Conservation (phyloP, 2,888 invertebrate species). For the Acheta domesticus region DNA sequence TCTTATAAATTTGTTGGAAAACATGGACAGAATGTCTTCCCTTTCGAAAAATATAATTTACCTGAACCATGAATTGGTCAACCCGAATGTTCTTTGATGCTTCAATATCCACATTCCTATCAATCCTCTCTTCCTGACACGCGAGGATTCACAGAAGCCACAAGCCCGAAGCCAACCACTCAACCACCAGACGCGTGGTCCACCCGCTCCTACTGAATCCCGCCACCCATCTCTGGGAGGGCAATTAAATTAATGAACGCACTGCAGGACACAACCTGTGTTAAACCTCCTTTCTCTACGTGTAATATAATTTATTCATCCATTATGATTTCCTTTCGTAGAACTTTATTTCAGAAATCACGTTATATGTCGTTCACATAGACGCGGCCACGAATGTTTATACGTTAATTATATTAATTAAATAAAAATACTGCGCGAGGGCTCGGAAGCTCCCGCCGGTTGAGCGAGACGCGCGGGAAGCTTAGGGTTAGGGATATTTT, state of each 20-base stretch:
- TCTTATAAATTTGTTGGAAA: too few species aligned
- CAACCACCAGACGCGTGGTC: too few species aligned
- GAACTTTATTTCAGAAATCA: constrained; percentile 9
- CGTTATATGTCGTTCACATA: neutral
- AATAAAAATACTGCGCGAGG: neutral
- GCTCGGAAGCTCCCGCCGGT: neutral
- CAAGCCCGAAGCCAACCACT: too few species aligned
- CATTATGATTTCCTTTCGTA: constrained; percentile 18
- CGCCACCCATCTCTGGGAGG: too few species aligned
- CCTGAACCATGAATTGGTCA: too few species aligned
- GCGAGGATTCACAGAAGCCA: too few species aligned
- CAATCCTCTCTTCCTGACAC: too few species aligned
- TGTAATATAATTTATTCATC: neutral
- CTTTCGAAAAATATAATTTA: too few species aligned
- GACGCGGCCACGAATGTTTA: neutral
- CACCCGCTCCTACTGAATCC: too few species aligned
- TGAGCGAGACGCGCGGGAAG: neutral
- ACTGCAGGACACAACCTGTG: neutral
- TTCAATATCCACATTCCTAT: too few species aligned
- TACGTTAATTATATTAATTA: constrained; percentile 11
- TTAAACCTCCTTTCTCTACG: neutral
- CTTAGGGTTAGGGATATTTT: neutral
- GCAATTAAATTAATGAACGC: constrained; percentile 5
- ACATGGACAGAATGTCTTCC: too few species aligned
- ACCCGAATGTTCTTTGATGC: too few species aligned